Evolutionary conservation across 2,797 vertebrate species (phyloP), one percentile per base, ranked within the genome.

Genomic region (Kryptopterus vitreolus): DNA sequence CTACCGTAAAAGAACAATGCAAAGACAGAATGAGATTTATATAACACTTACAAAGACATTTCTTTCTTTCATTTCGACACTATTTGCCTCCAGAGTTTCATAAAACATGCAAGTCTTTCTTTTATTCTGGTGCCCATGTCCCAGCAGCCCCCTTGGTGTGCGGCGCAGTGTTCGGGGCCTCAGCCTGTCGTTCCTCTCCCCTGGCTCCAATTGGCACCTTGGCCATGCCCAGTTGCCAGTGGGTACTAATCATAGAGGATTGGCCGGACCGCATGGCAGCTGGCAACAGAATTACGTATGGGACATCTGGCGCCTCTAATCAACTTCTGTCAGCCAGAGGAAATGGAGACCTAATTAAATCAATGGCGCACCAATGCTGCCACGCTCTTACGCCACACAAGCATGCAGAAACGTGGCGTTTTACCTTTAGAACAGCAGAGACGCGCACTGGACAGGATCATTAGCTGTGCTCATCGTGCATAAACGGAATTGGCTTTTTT

Each of bases 291-390:
- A 93, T 94, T 93, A 92, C 92, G 91, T 91, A 89, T 89, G 91
- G 93, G 94, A 93, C 93, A 93, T 92, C 94, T 94, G 94, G 93
- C 91, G 90, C 91, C 91, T 91, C 92, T 94, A 94, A 94, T 93
- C 92, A 93, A 92, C 92, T 94, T 92, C 93, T 93, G 92, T 91
- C 92, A 92, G 92, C 90, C 91, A 93, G 89, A 92, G 90, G 91
- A 92, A 93, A 92, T 92, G 87, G 90, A 93, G 92, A 92, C 92
- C 93, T 93, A 93, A 94, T 94, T 94, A 94, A 94, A 92, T 94
- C 92, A 93, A 92, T 92, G 92, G 91, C 87, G 91, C 90, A 88
- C 90, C 91, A 87, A 91, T 91, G 90, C 88, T 90, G 90, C 90
- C 89, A 88, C 88, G 89, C 91, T 90, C 86, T 86, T 90, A 68